Percentiles rank a stretch among this genome's conserved stretches.
Conservation (phyloP, 1,140 invertebrate species). For the Diorhabda carinulata region DNA sequence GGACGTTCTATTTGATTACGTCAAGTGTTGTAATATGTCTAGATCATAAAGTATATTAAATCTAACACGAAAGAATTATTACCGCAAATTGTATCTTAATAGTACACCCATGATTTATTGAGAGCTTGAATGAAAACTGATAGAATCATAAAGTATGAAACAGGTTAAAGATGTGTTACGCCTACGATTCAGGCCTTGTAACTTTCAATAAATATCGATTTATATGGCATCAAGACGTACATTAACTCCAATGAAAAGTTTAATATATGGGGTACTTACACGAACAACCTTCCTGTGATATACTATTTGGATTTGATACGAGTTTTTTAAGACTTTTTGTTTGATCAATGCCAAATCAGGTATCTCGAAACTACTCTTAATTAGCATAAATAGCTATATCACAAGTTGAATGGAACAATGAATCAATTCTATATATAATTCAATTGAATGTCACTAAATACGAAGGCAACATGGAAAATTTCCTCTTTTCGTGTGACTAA, state of each 20-base stretch:
- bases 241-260: background rate
- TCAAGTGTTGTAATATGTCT: too few relatives aligned
- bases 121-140: background rate
- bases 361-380: too few relatives aligned
- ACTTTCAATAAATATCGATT: background rate
- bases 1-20: too few relatives aligned
- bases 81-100: background rate
- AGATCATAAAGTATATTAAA: too few relatives aligned
- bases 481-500: too few relatives aligned
- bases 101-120: background rate
- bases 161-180: conserved; percentile 12
- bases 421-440: too few relatives aligned
- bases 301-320: background rate
- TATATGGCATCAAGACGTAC: background rate
- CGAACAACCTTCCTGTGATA: background rate
- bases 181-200: conserved; percentile 10
- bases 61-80: background rate
- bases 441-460: too few relatives aligned
- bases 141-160: conserved; percentile 1
- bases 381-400: too few relatives aligned
- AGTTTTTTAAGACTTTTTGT: too few relatives aligned
- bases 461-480: too few relatives aligned
- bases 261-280: conserved; percentile 1
- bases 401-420: too few relatives aligned
- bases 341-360: too few relatives aligned